Evolutionary conservation across 2,797 vertebrate genomes (phyloP), one percentile per base, ranked within the genome.

Genomic region (Melanotaenia trifasciata): DNA sequence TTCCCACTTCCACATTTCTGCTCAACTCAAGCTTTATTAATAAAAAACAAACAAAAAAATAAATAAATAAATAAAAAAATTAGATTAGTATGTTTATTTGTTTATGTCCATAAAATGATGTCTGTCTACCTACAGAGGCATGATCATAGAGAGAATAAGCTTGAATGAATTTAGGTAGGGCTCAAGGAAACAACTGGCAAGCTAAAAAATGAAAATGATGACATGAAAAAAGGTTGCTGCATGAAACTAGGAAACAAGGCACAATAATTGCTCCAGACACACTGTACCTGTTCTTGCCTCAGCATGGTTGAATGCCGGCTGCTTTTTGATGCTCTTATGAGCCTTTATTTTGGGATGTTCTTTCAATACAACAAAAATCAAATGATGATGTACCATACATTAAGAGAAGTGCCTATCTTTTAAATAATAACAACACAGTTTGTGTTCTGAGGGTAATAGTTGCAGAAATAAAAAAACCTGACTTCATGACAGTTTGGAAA

Each of bases 1-100:
- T 89, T 79, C 84, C 79, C 43, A 81, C 67, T 81, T 85, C 69
- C 78, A 69, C 64, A 78, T 88, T 75, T 87, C 71, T 18, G 6
- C 73, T 70, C 13, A 9, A 74, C 63, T 79, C 32, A 35, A 18
- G 67, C 56, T 67, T 22, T 62, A 62, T 45, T 36, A 83, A 83
- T 74, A 53, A 81, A 82, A 77, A 18, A 18, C 43, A 45, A 45
- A 45, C 16, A 18, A 50, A 50, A 1, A 50, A 69, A 74, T 83
- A 77, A 18, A 18, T 16, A 45, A 45, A 45, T 2, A 18, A 50
- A 50, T 69, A 56, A 50, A 5, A 2, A 63, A 63, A 81, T 84
- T 64, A 67, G 68, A 75, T 79, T 63, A 30, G 50, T 63, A 36
- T 62, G 30, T 77, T 76, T 69, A 45, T 4, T 28, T 75, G 59